Evolutionary conservation across 2,888 invertebrate species (phyloP), one percentile per base, ranked within the genome.

Genomic region (Cryptops parisi): DNA sequence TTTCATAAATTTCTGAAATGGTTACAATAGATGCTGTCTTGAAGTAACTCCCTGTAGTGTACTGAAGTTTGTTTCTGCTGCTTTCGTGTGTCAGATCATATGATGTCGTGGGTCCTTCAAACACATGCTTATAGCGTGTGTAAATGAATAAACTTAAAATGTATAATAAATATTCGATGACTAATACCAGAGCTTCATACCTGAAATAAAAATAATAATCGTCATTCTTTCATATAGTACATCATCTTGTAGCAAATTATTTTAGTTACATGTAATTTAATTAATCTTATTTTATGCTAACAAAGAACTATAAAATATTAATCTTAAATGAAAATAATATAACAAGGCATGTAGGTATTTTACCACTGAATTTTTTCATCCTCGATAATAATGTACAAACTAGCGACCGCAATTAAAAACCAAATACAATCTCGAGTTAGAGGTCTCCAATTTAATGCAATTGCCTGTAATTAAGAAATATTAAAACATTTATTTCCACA

Each of bases 391-490:
- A 25, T 41, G 19, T 22, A 17, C 15, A 50, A 17, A n/a, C 25
- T 24, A 9, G 41, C 50, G 19, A 50, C 41, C 17, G 40, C 50
- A 12, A 50, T 41, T 39, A 50, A n/a, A 25, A 41, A 50, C 9
- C 23, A 23, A 19, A 50, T 19, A n/a, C 40, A 50, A 50, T 50
- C 50, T 41, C 50, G 40, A n/a, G 41, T 24, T 22, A 50, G 26
- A 24, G 50, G 50, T 17, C 50, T 40, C 50, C 50, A 50, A 50
- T 50, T 50, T 40, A 50, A 25, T 12, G 40, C 50, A 17, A 50
- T 27, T 15, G 27, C 41, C 50, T 50, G 44, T 23, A 44, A 44
- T 24, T 23, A 17, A 46, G 12, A 45, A 45, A 45, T 22, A 25
- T n/a, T n/a, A n/a, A 24, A 25, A 17, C 25, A 25, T 6, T 12